Percentiles rank a stretch among this genome's conserved stretches.
Evolutionary conservation across 2,888 invertebrate species (phyloP).

Genomic region (Hartigia nigra): DNA sequence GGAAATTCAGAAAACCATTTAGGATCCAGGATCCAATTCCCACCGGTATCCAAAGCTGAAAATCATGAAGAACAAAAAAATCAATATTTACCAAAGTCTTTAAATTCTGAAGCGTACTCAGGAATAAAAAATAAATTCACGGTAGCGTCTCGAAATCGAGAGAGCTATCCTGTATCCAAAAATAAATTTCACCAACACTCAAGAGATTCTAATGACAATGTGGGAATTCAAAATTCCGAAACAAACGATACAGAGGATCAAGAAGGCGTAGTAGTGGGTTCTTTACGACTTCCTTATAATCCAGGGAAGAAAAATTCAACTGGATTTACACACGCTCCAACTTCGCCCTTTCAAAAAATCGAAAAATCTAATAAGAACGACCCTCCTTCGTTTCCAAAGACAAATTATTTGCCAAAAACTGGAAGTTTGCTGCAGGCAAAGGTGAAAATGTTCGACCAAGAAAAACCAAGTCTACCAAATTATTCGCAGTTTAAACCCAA

Average conservation of each 20-base stretch:
- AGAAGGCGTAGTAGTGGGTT: conserved; percentile 27
- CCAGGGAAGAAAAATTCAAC: conserved; percentile 11
- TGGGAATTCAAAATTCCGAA: not conserved
- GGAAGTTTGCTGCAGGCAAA: conserved; percentile 45
- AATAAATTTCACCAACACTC: not conserved
- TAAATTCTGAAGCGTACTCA: not conserved
- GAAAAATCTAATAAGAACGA: conserved; percentile 33
- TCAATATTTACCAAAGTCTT: not conserved
- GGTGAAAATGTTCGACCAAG: conserved; percentile 51
- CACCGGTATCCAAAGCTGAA: not conserved
- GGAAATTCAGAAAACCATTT: not conserved
- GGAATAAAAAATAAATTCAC: not conserved
- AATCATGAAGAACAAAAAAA: not conserved
- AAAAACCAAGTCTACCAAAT: conserved; percentile 14
- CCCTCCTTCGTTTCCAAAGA: conserved; percentile 31
- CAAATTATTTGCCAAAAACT: conserved; percentile 42
- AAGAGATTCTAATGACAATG: not conserved
- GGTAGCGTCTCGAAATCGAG: not conserved
- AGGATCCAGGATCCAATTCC: not conserved
- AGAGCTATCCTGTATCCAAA: not conserved
- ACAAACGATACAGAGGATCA: conserved; percentile 19
- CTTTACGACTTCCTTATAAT: conserved; percentile 25
- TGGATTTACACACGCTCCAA: conserved; percentile 58
- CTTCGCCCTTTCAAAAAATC: conserved; percentile 59
- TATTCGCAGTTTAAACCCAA: conserved; percentile 13